Percentiles rank a stretch among this genome's conserved stretches.
Evolutionary conservation across 1,140 invertebrate species (phyloP).

Genomic region (Drosophila dunni): DNA sequence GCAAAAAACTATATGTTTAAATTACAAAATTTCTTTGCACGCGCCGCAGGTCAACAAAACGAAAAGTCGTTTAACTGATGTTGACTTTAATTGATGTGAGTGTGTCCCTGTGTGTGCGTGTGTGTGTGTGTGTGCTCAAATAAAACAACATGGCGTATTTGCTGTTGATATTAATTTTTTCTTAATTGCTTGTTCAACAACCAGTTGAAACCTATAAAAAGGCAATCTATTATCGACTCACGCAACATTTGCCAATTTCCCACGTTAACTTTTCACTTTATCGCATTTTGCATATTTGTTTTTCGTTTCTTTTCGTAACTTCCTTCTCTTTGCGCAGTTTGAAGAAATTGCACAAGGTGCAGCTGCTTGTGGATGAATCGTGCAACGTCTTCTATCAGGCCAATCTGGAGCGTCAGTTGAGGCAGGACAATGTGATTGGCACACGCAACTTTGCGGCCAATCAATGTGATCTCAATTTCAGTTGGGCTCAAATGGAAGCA

Average conservation of each 20-base stretch:
- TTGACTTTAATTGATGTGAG: conserved; percentile 39
- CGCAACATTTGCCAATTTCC: conserved; percentile 23
- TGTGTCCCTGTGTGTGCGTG: conserved; percentile 22
- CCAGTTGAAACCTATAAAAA: conserved; percentile 1
- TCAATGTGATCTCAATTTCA: conserved; percentile 84
- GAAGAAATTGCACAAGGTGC: conserved; percentile 83
- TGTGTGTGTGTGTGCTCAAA: conserved; percentile 22
- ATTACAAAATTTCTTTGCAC: conserved; percentile 20
- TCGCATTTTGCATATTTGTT: conserved; percentile 22
- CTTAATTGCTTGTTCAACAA: conserved; percentile 54
- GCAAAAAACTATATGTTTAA: conserved; percentile 27
- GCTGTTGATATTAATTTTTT: conserved; percentile 64
- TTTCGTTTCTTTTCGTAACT: neutral
- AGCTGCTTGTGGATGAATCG: conserved; percentile 67
- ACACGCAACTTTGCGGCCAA: conserved; percentile 77
- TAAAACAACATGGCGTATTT: conserved; percentile 38
- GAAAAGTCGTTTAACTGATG: conserved; percentile 17
- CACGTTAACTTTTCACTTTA: conserved; percentile 26
- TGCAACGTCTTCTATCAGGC: conserved; percentile 82
- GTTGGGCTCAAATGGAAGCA: conserved; percentile 82
- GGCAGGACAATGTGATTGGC: conserved; percentile 78
- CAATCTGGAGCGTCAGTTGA: conserved; percentile 79
- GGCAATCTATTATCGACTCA: conserved; percentile 26
- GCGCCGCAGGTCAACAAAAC: conserved; percentile 28
- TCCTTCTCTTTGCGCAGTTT: conserved; percentile 44